A percentile compares a stretch with the other conserved stretches of the same genome.
Evolutionary conservation across 2,888 invertebrate species (phyloP).

Genomic region (Norana najaformis): DNA sequence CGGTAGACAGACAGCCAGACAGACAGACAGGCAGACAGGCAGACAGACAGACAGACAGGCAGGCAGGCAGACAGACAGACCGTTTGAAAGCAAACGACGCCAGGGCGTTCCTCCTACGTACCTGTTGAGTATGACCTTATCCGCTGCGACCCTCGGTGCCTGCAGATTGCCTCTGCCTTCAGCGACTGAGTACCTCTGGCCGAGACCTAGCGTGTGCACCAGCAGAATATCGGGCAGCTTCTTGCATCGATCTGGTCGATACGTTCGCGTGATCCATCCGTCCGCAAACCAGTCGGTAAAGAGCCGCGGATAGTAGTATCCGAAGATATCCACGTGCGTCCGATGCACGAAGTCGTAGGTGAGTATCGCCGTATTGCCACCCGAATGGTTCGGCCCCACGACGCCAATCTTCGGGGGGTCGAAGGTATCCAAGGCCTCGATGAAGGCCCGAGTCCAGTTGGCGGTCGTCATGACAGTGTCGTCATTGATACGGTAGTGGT

Average conservation of each 20-base stretch:
- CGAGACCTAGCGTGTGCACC: constrained; percentile 35
- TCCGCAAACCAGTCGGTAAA: constrained; percentile 45
- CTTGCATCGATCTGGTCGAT: constrained; percentile 37
- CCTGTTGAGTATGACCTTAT: constrained; percentile 20
- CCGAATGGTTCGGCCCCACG: constrained; percentile 44
- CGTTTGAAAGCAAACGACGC: not conserved
- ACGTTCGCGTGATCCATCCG: constrained; percentile 45
- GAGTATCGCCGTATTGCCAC: constrained; percentile 43
- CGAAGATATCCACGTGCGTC: constrained; percentile 44
- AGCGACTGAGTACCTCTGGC: constrained; percentile 32
- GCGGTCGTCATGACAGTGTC: constrained; percentile 37
- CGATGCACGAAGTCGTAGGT: constrained; percentile 45
- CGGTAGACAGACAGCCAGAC: not conserved
- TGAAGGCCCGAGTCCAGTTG: constrained; percentile 40
- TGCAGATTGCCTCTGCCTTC: not conserved
- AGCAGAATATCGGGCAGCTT: constrained; percentile 34
- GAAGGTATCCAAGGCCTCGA: constrained; percentile 27
- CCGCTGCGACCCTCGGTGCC: not conserved
- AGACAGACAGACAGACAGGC: not conserved
- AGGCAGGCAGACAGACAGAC: not conserved
- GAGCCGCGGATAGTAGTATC: constrained; percentile 41
- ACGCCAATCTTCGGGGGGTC: constrained; percentile 43
- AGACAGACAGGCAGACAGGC: not conserved
- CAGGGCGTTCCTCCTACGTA: not conserved
- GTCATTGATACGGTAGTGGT: constrained; percentile 40